Base-by-base conservation (phyloP, 92 coral and sea anemone species). In the Epizoanthus stellaris region DNA sequence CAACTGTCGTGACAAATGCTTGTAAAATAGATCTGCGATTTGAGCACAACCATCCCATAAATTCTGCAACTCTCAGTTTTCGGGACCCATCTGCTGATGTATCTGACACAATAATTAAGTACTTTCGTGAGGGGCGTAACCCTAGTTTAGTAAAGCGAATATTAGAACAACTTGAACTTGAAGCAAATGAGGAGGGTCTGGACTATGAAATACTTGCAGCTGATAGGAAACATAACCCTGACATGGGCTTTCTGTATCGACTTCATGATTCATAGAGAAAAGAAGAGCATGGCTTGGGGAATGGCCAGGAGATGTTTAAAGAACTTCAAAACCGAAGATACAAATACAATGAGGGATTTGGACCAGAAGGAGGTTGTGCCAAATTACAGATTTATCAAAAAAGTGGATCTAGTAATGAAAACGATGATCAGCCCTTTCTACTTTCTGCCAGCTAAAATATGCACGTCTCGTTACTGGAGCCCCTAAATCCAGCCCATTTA, bases 31-130 rank as follows among this genome's bases (percentile, higher is more conserved):
- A 61, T 12, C 66, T 21, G 17, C 13, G 21, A 12, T 70, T 43
- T n/a, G 76, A 71, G 39, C 76, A 71, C 76, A 71, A 71, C 30
- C 76, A 71, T 45, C 75, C 76, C 39, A 6, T 16, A 71, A 52
- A 17, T 6, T 71, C 76, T 4, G 76, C 59, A 71, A 43, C 57
- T 13, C 53, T 71, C n/a, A 71, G 76, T 52, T 43, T 71, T 57
- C n/a, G 59, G 13, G 76, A 71, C 10, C 76, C 76, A 4, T 71
- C 76, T 45, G 76, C 53, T 45, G 76, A 47, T 42, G 59, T 71
- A 13, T 12, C 19, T 42, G 58, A 71, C 14, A 2, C 53, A 42
- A 17, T 23, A 17, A 70, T 70, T 17, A 13, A 70, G 54, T 70
- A 70, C 43, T 17, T 70, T 10, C 40, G 43, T 12, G 75, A 71